A percentile compares a stretch with the other conserved stretches of the same genome.
Conservation (phyloP, 2,113 vertebrate species). For the Perca flavescens region DNA sequence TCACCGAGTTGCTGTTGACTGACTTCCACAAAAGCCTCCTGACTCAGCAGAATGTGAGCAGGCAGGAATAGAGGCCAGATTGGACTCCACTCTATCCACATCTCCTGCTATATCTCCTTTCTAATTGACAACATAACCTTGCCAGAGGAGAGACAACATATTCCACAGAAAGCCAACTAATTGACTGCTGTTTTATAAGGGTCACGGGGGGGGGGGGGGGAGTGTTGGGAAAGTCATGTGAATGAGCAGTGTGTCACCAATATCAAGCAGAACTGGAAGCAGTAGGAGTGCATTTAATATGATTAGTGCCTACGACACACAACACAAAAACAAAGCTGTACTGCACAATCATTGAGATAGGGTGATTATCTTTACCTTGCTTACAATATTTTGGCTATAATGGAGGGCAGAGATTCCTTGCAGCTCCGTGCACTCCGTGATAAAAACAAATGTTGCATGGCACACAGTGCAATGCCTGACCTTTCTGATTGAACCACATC, state of each 20-base stretch:
- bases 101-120: conserved; percentile 47
- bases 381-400: conserved; percentile 28
- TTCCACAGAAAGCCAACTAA: conserved; percentile 17
- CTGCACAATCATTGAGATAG: not conserved
- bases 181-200: conserved; percentile 7
- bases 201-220: not conserved
- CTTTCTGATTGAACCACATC: conserved; percentile 61
- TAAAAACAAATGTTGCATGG: not conserved
- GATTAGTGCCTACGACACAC: not conserved
- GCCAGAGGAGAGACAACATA: conserved; percentile 37
- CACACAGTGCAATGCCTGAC: conserved; percentile 33
- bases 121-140: conserved; percentile 42
- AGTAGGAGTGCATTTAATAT: not conserved
- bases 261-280: not conserved
- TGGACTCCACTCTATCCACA: conserved; percentile 32
- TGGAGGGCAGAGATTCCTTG: conserved; percentile 7
- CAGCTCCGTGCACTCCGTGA: conserved; percentile 1
- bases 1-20: conserved; percentile 64
- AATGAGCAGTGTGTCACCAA: not conserved
- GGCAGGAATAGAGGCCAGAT: conserved; percentile 45
- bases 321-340: not conserved
- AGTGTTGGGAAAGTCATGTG: conserved; percentile 1
- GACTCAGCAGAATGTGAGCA: conserved; percentile 77
- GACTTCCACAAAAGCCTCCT: conserved; percentile 70
- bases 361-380: not conserved